These are phyloP conservation scores for Planococcus citri DNA, from an alignment of 1,140 invertebrate genomes.

Conservation along the genomic window DNA sequence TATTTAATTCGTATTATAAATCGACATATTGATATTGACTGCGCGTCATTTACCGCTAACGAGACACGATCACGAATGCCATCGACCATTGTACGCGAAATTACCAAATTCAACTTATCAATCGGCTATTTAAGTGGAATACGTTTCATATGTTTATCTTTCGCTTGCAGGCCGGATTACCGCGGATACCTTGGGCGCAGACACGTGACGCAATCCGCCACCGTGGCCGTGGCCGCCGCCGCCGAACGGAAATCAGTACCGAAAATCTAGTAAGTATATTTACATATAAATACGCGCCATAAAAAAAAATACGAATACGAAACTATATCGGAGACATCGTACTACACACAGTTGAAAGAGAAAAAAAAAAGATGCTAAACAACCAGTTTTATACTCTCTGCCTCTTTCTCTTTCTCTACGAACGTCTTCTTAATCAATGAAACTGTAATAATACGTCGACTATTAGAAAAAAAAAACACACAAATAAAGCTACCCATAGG, in stretches of 20 bases:
- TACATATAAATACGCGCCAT: background rate
- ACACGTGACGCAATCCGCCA: background rate
- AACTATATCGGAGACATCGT: no score
- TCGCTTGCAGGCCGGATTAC: background rate
- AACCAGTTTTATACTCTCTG: no score
- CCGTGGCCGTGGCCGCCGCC: no score
- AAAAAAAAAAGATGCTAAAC: no score
- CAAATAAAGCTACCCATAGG: no score
- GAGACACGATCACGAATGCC: background rate
- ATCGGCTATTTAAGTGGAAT: background rate
- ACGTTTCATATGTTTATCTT: background rate
- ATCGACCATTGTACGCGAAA: background rate
- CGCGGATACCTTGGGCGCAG: no score
- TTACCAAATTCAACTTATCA: background rate
- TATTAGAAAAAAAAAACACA: no score
- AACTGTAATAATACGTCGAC: no score
- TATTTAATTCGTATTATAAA: background rate
- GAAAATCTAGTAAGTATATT: background rate
- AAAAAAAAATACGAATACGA: no score
- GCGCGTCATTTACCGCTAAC: background rate
- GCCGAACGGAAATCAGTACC: background rate
- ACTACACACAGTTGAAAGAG: no score
- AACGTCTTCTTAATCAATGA: no score
- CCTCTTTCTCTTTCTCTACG: no score
- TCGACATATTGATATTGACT: background rate